These are phyloP conservation scores for Eclectus roratus DNA, from an alignment of 2,113 vertebrate genomes.

Conservation along the genomic window DNA sequence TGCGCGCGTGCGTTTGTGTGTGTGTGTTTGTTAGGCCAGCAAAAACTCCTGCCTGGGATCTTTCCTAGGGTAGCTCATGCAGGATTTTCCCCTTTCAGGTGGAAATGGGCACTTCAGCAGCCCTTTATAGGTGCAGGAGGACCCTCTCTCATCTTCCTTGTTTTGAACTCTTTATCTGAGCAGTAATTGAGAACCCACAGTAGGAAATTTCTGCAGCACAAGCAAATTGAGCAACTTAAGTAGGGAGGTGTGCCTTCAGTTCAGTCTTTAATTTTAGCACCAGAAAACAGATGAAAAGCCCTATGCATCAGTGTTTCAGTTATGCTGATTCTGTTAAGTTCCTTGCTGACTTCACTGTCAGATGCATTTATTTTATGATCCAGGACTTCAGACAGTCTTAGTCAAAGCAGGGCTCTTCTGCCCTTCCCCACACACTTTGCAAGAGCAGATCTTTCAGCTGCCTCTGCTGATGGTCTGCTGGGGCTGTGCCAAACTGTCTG, in stretches of 20 bases:
- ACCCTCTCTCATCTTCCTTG: neutral
- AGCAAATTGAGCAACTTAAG: accelerated
- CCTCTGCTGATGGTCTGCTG: slow-evolving; percentile 60
- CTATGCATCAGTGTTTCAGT: neutral
- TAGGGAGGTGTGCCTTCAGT: neutral
- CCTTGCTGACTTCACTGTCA: slow-evolving; percentile 16
- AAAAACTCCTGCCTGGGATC: neutral
- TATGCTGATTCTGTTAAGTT: slow-evolving; percentile 12
- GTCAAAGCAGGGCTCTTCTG: slow-evolving; percentile 49
- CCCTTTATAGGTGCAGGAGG: neutral
- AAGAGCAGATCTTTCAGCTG: slow-evolving; percentile 44
- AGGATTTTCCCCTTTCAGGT: neutral
- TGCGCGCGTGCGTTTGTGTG: too few relatives aligned
- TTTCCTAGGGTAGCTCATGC: neutral
- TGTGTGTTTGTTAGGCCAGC: neutral
- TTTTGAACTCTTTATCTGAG: neutral
- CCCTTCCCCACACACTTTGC: slow-evolving; percentile 3
- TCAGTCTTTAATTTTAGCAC: neutral
- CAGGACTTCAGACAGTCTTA: slow-evolving; percentile 42
- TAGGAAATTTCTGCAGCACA: neutral
- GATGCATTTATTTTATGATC: slow-evolving; percentile 53
- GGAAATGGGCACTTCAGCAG: neutral
- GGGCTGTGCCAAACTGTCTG: slow-evolving; percentile 55
- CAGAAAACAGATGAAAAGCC: neutral
- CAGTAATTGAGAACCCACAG: neutral